Evolutionary conservation across 2,797 vertebrate species (phyloP).

Genomic region (Peromyscus attwateri): DNA sequence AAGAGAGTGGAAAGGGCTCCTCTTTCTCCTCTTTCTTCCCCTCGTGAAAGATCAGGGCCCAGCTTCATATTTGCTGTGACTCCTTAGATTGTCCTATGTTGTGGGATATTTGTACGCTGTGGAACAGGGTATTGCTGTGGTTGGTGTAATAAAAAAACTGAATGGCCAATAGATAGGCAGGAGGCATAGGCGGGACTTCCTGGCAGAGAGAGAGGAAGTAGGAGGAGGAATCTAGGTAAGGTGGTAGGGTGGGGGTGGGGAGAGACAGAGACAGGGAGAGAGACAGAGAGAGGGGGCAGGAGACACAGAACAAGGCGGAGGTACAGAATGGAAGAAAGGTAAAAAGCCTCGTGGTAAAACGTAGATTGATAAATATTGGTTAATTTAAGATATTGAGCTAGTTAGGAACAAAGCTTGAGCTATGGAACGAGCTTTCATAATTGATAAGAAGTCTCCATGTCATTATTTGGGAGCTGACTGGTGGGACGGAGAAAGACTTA

Average conservation of each 20-base stretch:
- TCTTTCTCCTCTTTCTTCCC: background rate
- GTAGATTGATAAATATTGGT: background rate
- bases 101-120: background rate
- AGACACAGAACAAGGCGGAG: background rate
- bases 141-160: background rate
- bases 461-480: background rate
- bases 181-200: background rate
- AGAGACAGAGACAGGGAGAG: background rate
- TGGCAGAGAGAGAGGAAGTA: background rate
- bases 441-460: background rate
- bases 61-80: fast-evolving
- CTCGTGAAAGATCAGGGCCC: background rate
- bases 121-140: background rate
- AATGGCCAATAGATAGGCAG: background rate
- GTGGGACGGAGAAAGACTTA: background rate
- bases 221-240: background rate
- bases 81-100: background rate
- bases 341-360: background rate
- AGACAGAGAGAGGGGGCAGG: background rate
- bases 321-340: background rate
- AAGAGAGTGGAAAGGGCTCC: no score
- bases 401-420: background rate
- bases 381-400: background rate
- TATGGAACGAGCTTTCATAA: background rate
- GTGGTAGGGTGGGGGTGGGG: no score